Conservation (phyloP, 2,113 vertebrate species). For the Callorhinus ursinus region DNA sequence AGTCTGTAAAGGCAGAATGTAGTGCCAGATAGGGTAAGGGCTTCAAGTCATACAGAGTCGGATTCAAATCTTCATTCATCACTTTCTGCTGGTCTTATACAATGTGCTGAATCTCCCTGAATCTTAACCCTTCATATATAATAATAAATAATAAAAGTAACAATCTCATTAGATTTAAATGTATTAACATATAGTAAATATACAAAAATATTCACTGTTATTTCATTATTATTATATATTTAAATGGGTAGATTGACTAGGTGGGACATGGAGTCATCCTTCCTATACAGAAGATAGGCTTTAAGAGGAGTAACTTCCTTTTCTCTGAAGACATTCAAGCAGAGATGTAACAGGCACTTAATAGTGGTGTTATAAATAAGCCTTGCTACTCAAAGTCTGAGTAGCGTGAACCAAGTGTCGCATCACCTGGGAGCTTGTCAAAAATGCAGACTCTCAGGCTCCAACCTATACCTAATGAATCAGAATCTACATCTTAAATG, state of each 20-base stretch:
- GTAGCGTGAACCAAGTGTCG: background rate
- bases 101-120: background rate
- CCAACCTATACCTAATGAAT: background rate
- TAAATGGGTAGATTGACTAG: background rate
- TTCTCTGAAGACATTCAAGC: background rate
- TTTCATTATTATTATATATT: background rate
- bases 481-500: background rate
- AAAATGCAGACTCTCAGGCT: background rate
- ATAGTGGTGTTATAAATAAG: background rate
- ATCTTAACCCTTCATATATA: background rate
- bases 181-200: background rate
- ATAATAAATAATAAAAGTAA: conserved; percentile 34
- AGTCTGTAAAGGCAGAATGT: background rate
- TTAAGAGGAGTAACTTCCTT: background rate
- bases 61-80: background rate
- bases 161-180: background rate
- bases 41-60: background rate
- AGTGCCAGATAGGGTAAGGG: background rate
- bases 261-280: background rate
- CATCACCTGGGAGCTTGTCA: background rate
- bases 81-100: background rate
- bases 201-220: background rate
- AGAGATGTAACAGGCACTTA: background rate
- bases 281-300: background rate
- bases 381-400: background rate